Percentiles rank a stretch among this genome's conserved stretches.
Conservation (phyloP, 2,797 vertebrate species). For the Cygnus olor region DNA sequence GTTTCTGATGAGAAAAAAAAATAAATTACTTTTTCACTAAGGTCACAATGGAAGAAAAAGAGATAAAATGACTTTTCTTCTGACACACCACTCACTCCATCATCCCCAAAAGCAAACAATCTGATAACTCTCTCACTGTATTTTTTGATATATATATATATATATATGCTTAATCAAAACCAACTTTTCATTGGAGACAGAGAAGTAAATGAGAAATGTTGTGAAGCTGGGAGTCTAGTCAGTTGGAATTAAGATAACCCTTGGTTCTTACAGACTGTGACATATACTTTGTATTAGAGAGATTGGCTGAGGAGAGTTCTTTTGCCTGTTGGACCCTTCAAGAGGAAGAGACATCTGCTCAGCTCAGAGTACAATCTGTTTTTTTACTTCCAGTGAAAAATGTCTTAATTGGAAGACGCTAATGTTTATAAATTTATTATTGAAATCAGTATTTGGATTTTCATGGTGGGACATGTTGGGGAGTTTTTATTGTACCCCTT, state of each 20-base stretch:
- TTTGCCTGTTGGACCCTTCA: neutral
- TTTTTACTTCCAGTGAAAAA: neutral
- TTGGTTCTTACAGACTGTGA: neutral
- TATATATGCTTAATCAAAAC: neutral
- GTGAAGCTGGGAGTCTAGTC: neutral
- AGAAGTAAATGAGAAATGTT: neutral
- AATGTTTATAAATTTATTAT: neutral
- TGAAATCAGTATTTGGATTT: neutral
- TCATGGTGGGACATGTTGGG: neutral
- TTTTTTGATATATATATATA: neutral
- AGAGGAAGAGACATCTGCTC: neutral
- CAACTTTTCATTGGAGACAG: neutral
- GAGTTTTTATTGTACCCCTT: neutral
- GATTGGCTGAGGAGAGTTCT: neutral
- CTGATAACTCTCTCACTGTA: fast-evolving
- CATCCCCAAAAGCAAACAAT: neutral
- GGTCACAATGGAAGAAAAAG: neutral
- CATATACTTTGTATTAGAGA: neutral
- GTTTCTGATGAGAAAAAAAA: neutral
- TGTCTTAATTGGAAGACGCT: neutral
- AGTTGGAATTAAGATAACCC: neutral
- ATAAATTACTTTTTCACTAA: neutral
- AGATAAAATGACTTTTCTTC: neutral
- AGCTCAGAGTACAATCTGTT: neutral
- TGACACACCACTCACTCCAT: neutral